A percentile compares a stretch with the other conserved stretches of the same genome.
phyloP scores from a whole-genome alignment of 2,888 invertebrate species.

The Brenthis daphne region DNA sequence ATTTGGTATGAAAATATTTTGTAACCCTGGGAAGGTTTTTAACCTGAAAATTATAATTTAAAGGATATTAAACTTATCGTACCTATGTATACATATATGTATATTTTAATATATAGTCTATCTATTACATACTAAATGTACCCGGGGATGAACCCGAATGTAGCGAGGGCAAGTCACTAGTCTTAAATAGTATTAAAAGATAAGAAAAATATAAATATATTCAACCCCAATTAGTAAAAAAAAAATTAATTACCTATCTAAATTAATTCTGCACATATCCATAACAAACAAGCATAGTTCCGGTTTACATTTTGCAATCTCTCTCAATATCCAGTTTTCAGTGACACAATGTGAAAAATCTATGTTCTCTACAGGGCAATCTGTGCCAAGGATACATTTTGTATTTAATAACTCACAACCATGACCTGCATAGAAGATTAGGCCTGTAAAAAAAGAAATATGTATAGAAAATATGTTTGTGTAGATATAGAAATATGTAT shows the following conservation, averaged over 20 bases:
- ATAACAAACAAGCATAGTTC: slow-evolving; percentile 75
- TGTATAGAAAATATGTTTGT: too few relatives aligned
- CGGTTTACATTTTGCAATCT: slow-evolving; percentile 67
- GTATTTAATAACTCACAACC: slow-evolving; percentile 78
- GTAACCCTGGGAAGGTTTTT: too few relatives aligned
- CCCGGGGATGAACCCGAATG: too few relatives aligned
- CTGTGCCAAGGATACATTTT: slow-evolving; percentile 75
- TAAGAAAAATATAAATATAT: slow-evolving; percentile 1
- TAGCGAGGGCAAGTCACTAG: too few relatives aligned
- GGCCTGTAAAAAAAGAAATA: slow-evolving; percentile 56
- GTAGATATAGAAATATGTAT: too few relatives aligned
- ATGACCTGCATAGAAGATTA: slow-evolving; percentile 82
- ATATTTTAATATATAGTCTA: too few relatives aligned
- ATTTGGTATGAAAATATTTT: too few relatives aligned
- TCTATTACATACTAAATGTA: too few relatives aligned
- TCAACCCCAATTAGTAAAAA: background rate
- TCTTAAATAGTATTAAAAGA: background rate
- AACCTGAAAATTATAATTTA: too few relatives aligned
- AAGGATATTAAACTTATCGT: too few relatives aligned
- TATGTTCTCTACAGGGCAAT: slow-evolving; percentile 70
- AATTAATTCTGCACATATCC: slow-evolving; percentile 80
- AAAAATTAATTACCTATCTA: slow-evolving; percentile 63
- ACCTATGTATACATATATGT: too few relatives aligned
- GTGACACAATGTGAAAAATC: slow-evolving; percentile 66
- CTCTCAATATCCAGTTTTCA: slow-evolving; percentile 72